Percentiles rank a stretch among this genome's conserved stretches.
Conservation (phyloP, 1,140 invertebrate genomes). For the Drosophila sp. region DNA sequence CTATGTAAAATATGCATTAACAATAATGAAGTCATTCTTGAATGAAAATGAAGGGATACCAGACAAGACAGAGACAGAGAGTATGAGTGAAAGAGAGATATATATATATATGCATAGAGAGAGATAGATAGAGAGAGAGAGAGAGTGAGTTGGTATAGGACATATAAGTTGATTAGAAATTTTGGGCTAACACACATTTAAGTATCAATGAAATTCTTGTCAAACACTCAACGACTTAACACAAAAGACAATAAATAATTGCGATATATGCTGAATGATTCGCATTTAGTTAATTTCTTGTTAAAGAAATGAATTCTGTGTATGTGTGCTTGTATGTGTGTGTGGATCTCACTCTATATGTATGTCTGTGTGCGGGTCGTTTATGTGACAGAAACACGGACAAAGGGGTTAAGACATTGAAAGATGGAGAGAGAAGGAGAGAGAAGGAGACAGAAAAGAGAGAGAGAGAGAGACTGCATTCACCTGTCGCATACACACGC, state of each 20-base stretch:
- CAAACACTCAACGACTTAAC: constrained; percentile 39
- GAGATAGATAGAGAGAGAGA: too few species aligned
- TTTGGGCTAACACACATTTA: constrained; percentile 26
- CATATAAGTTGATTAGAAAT: constrained; percentile 28
- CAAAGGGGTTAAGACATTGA: not conserved
- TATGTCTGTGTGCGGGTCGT: not conserved
- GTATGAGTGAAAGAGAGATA: constrained; percentile 1
- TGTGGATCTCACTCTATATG: not conserved
- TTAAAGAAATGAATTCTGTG: constrained; percentile 6
- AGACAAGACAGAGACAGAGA: constrained; percentile 20
- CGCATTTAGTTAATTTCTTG: constrained; percentile 4
- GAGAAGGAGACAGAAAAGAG: not conserved
- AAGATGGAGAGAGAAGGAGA: too few species aligned
- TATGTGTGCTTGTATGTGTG: not conserved
- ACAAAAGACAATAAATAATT: constrained; percentile 38
- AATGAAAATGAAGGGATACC: constrained; percentile 9
- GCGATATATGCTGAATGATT: not conserved
- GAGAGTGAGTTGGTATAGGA: constrained; percentile 1
- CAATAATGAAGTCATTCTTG: constrained; percentile 41
- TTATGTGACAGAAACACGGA: not conserved
- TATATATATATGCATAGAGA: not conserved
- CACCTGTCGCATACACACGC: constrained; percentile 6
- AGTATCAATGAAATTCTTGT: constrained; percentile 30
- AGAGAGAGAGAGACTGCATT: not conserved
- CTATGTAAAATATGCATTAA: constrained; percentile 41